Evolutionary conservation across 2,113 vertebrate genomes (phyloP), one percentile per base, ranked within the genome.

Genomic region (Upupa epops): DNA sequence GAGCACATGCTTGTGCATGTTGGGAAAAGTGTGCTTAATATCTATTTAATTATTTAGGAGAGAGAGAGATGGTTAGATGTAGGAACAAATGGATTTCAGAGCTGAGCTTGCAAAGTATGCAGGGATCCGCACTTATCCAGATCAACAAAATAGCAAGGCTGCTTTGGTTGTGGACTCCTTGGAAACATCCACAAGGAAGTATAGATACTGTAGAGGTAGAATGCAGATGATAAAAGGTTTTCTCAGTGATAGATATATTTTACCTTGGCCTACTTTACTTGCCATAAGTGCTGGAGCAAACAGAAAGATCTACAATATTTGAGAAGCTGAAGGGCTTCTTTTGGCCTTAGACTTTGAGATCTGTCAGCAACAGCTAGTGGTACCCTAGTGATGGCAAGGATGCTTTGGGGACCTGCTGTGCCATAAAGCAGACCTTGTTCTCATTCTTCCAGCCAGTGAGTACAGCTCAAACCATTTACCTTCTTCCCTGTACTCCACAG

Each of bases 401-500:
- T 40, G 36, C 21, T 90, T 82, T 65, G 18, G 59, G 7, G 45
- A 79, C 18, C 9, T 76, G 20, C 13, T 42, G 25, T 40, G 7
- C 32, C 34, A 12, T 60, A 26, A 68, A 86, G 20, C 32, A 71
- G 52, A n/a, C 26, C 81, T 65, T 28, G 24, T 61, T 86, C 19
- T 82, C 54, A 59, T 60, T 86, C 31, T 83, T n/a, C 24, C 32
- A 88, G 65, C 10, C 34, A 85, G 17, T 0, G 7, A 80, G 37
- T 52, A 45, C 40, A 80, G 56, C 31, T 81, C 54, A 68, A 68
- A 65, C 2, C 29, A 70, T 89, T 20, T 85, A 99, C 99, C 99
- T 98, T 99, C 99, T 95, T 99, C 98, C 65, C 98, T 97, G 96
- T 99, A 99, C 95, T 99, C 99, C 93, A 99, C 98, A 0, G 98